These are phyloP conservation scores for Drosophila kambysellisi DNA, from an alignment of 2,888 invertebrate genomes.

Conservation along the genomic window DNA sequence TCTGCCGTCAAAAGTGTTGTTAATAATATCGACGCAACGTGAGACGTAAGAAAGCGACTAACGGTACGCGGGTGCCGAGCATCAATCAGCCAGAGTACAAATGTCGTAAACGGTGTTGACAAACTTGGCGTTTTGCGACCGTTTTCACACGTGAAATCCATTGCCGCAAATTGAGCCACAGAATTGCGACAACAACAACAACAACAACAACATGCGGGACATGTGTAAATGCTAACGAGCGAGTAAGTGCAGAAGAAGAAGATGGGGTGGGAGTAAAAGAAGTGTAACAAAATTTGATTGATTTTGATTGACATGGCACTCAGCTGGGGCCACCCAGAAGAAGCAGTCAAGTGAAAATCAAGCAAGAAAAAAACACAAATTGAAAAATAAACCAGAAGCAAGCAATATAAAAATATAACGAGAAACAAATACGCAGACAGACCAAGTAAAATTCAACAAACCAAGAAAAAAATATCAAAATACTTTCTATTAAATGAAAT, in stretches of 20 bases:
- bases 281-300: slow-evolving; percentile 69
- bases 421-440: slow-evolving; percentile 9
- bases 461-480: slow-evolving; percentile 3
- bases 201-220: slow-evolving; percentile 42
- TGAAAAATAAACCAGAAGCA: slow-evolving; percentile 19
- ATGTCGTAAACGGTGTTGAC: slow-evolving; percentile 15
- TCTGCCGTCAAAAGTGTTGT: slow-evolving; percentile 12
- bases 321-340: slow-evolving; percentile 47
- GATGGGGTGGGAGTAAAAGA: slow-evolving; percentile 10
- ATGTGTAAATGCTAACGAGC: slow-evolving; percentile 70
- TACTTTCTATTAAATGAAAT: slow-evolving; percentile 26
- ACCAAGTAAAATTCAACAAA: background rate
- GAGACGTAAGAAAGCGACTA: background rate
- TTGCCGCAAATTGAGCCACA: slow-evolving; percentile 44
- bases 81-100: slow-evolving; percentile 14
- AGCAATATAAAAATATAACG: background rate
- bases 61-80: slow-evolving; percentile 34
- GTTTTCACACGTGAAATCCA: slow-evolving; percentile 43
- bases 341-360: slow-evolving; percentile 31
- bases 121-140: slow-evolving; percentile 29
- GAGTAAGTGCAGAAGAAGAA: slow-evolving; percentile 27
- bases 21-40: background rate
- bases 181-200: slow-evolving; percentile 1
- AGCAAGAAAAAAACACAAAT: slow-evolving; percentile 18
- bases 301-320: slow-evolving; percentile 77